These are phyloP conservation scores for Leptestheria dahalacensis DNA, from an alignment of 1,140 invertebrate genomes.

Conservation along the genomic window DNA sequence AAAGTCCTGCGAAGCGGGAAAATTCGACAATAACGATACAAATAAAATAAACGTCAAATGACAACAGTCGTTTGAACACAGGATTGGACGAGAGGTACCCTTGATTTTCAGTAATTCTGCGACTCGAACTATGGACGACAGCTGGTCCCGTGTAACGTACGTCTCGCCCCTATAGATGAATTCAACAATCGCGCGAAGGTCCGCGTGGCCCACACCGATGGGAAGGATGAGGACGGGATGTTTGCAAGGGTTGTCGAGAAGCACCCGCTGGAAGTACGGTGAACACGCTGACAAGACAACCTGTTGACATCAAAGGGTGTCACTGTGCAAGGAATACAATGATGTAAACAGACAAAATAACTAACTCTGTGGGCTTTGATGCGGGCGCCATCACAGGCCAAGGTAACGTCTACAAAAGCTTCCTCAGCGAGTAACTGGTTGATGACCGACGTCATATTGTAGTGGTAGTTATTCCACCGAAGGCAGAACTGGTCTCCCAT, in stretches of 20 bases:
- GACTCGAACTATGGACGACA: conserved; percentile 16
- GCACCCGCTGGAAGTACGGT: conserved; percentile 50
- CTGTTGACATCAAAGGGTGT: no score
- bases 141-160: conserved; percentile 16
- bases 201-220: conserved; percentile 46
- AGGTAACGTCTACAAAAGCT: conserved; percentile 73
- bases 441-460: conserved; percentile 61
- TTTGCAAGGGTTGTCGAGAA: conserved; percentile 60
- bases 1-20: not conserved
- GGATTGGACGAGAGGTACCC: not conserved
- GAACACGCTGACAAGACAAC: conserved; percentile 56
- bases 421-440: conserved; percentile 63
- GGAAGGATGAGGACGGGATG: conserved; percentile 50
- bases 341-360: no score
- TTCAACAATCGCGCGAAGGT: conserved; percentile 50
- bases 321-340: no score
- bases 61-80: no score
- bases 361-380: conserved; percentile 71
- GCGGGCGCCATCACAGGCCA: conserved; percentile 73
- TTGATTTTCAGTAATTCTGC: conserved; percentile 17
- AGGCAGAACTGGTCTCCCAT: conserved; percentile 44
- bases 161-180: conserved; percentile 49
- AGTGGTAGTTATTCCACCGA: conserved; percentile 76
- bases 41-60: no score
- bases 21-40: no score